These are phyloP conservation scores for Bothrops jararaca DNA, from an alignment of 2,113 vertebrate genomes.

Conservation along the genomic window DNA sequence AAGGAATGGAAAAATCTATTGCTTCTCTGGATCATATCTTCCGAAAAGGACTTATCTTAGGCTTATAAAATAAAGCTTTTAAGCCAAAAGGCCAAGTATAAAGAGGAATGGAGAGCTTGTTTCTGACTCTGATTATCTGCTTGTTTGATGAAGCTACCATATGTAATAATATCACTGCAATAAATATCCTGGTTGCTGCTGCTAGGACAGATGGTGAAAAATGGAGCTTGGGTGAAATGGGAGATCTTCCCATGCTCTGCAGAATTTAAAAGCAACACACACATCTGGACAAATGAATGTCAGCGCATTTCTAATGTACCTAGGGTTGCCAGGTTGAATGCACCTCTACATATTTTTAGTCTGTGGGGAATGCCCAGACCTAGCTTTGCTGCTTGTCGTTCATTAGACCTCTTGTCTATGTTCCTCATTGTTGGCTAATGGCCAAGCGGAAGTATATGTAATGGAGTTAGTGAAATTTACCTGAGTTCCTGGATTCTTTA, in stretches of 20 bases:
- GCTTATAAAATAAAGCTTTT: constrained; percentile 21
- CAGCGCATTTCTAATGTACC: not conserved
- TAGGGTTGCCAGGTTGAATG: not conserved
- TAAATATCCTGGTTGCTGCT: constrained; percentile 2
- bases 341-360: not conserved
- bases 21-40: constrained; percentile 36
- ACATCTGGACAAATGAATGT: not conserved
- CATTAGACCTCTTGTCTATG: not conserved
- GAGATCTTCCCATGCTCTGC: not conserved
- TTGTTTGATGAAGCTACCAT: not conserved
- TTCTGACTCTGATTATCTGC: constrained; percentile 9
- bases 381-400: not conserved
- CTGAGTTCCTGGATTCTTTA: not conserved
- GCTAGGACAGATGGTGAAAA: not conserved
- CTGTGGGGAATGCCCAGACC: not conserved
- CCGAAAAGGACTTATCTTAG: constrained; percentile 16
- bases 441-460: not conserved
- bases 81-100: constrained; percentile 25
- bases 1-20: constrained; percentile 40
- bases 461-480: not conserved
- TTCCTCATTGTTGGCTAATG: not conserved
- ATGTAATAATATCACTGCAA: not conserved
- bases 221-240: not conserved
- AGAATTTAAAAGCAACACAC: not conserved
- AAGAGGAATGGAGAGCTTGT: not conserved